Conservation (phyloP, 1,140 invertebrate species). For the Lordiphosa mommai region DNA sequence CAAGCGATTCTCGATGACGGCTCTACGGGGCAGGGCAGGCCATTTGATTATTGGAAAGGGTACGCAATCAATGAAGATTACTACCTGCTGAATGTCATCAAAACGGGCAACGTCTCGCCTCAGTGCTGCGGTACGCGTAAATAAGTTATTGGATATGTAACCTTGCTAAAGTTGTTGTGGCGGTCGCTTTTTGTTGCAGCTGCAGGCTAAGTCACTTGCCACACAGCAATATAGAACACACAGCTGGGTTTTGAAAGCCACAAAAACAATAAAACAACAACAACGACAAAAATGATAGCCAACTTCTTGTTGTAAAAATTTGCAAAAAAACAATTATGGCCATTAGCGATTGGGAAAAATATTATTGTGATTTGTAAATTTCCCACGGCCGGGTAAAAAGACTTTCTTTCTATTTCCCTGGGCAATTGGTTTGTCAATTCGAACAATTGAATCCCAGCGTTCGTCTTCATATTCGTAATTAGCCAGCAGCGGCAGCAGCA, state of each 20-base stretch:
- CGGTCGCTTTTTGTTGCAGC: slow-evolving; percentile 58
- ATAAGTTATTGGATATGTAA: no score
- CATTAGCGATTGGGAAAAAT: slow-evolving; percentile 61
- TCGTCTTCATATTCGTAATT: slow-evolving; percentile 54
- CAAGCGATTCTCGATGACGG: no score
- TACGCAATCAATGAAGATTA: no score
- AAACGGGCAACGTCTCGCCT: no score
- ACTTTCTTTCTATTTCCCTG: slow-evolving; percentile 50
- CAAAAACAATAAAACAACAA: no score
- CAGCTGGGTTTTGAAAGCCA: slow-evolving; percentile 44
- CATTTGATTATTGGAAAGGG: no score
- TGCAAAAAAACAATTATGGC: slow-evolving; percentile 62
- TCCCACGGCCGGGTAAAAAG: slow-evolving; percentile 61
- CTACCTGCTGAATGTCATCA: no score
- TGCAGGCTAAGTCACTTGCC: slow-evolving; percentile 46
- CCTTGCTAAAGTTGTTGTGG: slow-evolving; percentile 43
- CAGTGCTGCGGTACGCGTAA: no score
- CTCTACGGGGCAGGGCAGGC: no score
- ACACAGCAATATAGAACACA: slow-evolving; percentile 63
- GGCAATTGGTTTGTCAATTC: slow-evolving; percentile 71
- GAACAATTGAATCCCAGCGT: slow-evolving; percentile 63
- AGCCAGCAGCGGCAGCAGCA: slow-evolving; percentile 48
- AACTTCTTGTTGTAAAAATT: slow-evolving; percentile 30
- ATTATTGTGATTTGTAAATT: slow-evolving; percentile 59
- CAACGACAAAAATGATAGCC: slow-evolving; percentile 30